Base-by-base conservation (phyloP, 1,140 invertebrate genomes). In the Condylostylus longicornis region DNA sequence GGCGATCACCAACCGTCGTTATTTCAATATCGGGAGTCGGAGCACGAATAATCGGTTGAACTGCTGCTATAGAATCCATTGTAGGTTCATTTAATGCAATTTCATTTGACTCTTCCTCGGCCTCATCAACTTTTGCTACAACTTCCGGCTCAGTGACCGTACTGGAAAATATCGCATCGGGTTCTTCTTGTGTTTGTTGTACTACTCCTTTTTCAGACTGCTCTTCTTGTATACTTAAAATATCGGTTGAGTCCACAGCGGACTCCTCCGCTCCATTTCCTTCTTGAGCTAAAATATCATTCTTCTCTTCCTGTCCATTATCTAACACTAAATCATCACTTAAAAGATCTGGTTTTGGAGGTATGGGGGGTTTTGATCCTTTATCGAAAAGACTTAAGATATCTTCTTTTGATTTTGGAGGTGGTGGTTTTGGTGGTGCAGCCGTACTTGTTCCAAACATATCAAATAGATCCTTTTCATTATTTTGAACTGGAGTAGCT, bases 341-440 rank as follows among this genome's bases (percentile, higher is more conserved):
- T 10, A 71, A 45, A 33, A 71, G 63, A 50, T 71, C 69, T 13
- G 53, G 53, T 36, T 61, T 37, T 49, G 40, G 49, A 49, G 62
- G 58, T 14, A 28, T 23, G n/a, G 35, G 40, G 34, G 48, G 45
- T 35, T 42, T 18, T 5, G 38, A 10, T 9, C 70, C 68, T 40
- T 66, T 61, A 14, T 72, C 68, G 41, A 74, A 75, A n/a, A 77
- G 56, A 53, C 72, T 77, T 17, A 77, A 50, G 27, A 77, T 77
- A 40, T 70, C 74, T 49, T 74, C 70, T 40, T 72, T 75, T 13
- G 68, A 67, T 20, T 68, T 57, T 35, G 56, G 53, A 44, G 61
- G 60, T 37, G 61, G 61, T 17, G 58, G 64, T 49, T 60, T 55
- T 7, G 48, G 42, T 31, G 58, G 54, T 41, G 58, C 56, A n/a